Evolutionary conservation across 2,888 invertebrate species (phyloP).

Genomic region (Drosophila anomalipes): DNA sequence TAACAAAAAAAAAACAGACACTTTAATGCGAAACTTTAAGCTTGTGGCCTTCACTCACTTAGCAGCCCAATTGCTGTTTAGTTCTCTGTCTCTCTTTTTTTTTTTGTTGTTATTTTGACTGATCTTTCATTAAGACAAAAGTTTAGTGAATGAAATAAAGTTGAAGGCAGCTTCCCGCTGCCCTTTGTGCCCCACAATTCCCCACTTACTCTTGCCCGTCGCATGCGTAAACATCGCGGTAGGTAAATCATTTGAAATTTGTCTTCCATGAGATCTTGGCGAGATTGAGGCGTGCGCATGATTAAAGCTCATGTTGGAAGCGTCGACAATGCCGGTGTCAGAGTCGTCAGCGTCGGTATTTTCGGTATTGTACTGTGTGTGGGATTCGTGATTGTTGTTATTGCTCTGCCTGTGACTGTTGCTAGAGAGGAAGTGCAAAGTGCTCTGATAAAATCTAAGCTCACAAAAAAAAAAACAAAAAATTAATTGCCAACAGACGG

Average conservation of each 20-base stretch:
- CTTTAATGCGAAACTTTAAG: conserved; percentile 47
- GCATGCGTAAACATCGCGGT: conserved; percentile 61
- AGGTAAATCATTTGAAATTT: conserved; percentile 79
- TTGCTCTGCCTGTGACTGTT: conserved; percentile 28
- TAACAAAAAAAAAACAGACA: conserved; percentile 27
- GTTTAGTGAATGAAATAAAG: conserved; percentile 72
- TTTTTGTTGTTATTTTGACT: conserved; percentile 25
- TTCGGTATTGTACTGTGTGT: conserved; percentile 42
- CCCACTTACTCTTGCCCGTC: conserved; percentile 7
- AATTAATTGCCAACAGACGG: conserved; percentile 64
- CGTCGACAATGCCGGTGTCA: conserved; percentile 35
- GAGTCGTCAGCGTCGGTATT: conserved; percentile 35
- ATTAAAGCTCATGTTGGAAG: conserved; percentile 69
- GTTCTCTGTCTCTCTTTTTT: conserved; percentile 25
- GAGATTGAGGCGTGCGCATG: conserved; percentile 76
- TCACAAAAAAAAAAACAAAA: conserved; percentile 24
- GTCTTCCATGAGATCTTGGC: conserved; percentile 71
- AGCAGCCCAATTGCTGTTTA: conserved; percentile 39
- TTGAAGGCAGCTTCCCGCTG: conserved; percentile 25
- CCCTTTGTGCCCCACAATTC: conserved; percentile 3
- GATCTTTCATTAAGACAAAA: conserved; percentile 80
- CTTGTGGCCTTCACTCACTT: conserved; percentile 67
- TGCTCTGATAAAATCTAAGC: conserved; percentile 69
- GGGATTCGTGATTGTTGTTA: conserved; percentile 35
- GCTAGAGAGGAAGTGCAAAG: conserved; percentile 76